Conservation (phyloP, 2,888 invertebrate genomes). For the Apoderus coryli region DNA sequence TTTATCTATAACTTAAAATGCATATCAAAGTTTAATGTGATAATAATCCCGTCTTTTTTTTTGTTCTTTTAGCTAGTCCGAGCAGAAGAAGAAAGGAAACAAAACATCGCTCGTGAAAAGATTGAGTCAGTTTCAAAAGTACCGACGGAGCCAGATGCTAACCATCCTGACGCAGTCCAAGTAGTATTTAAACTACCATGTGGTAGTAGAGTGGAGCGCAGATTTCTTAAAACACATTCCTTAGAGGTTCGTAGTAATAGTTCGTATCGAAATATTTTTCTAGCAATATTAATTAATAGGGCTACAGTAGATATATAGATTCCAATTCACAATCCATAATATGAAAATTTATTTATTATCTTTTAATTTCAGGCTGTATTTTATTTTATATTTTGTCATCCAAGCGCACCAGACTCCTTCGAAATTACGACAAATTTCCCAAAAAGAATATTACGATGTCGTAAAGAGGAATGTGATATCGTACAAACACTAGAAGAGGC, state of each 20-base stretch:
- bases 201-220: slow-evolving; percentile 74
- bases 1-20: no score
- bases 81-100: slow-evolving; percentile 33
- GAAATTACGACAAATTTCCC: slow-evolving; percentile 95
- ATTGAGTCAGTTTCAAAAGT: slow-evolving; percentile 47
- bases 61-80: slow-evolving; percentile 26
- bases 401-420: slow-evolving; percentile 81
- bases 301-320: no score
- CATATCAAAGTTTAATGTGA: no score
- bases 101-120: slow-evolving; percentile 51
- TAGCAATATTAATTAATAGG: no score
- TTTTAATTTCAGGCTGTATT: slow-evolving; percentile 62
- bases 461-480: slow-evolving; percentile 34
- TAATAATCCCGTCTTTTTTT: no score
- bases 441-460: slow-evolving; percentile 61
- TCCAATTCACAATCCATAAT: no score
- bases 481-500: slow-evolving; percentile 52
- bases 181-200: slow-evolving; percentile 85
- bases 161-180: slow-evolving; percentile 55
- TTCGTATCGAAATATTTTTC: no score
- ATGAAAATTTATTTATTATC: background rate
- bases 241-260: slow-evolving; percentile 63
- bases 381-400: slow-evolving; percentile 91
- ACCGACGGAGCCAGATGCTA: slow-evolving; percentile 62
- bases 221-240: slow-evolving; percentile 69